Base-by-base conservation (phyloP, 1,140 invertebrate species). In the Heliconius nattereri region DNA sequence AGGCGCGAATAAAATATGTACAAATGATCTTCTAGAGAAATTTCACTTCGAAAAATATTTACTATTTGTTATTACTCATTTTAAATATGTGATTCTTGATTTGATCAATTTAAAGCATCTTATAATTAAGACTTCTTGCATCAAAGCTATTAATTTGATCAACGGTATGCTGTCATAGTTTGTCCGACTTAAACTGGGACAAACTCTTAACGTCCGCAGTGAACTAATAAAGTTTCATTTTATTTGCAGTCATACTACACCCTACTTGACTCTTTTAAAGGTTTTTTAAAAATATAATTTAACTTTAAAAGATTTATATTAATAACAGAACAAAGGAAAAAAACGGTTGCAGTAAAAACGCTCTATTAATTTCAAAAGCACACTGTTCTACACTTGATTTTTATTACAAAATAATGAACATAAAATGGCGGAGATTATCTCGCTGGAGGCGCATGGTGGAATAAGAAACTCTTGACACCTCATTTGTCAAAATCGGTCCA, bases 121-220 rank as follows among this genome's bases (percentile, higher is more conserved):
- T 66, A 26, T 26, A 66, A 16, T 66, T 66, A 26, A 11, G 23
- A 29, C 23, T 66, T 26, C 26, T 66, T 26, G 11, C 60, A 66
- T 66, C 75, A 73, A 71, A 71, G 54, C 60, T 72, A 81, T 85
- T 90, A 91, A 91, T 89, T 89, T 86, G 84, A 91, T 91, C 85
- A 85, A 78, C 83, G 85, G 78, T 84, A 85, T 87, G 82, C 84
- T 82, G 85, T 86, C 86, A 82, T 87, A 89, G 78, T 91, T 88
- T 70, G 71, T 26, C 75, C 79, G 45, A 76, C 79, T 66, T 66
- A 66, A 84, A 87, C 76, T 82, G 32, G 77, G 76, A 72, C 82
- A 71, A 85, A 83, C 78, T 85, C 78, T 84, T 83, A 81, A 83
- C 82, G 82, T 81, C 79, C 26, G 60, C 29, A 66, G 23, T 66